Evolutionary conservation across 2,888 invertebrate genomes (phyloP).

Genomic region (Pemphredon lugubris): DNA sequence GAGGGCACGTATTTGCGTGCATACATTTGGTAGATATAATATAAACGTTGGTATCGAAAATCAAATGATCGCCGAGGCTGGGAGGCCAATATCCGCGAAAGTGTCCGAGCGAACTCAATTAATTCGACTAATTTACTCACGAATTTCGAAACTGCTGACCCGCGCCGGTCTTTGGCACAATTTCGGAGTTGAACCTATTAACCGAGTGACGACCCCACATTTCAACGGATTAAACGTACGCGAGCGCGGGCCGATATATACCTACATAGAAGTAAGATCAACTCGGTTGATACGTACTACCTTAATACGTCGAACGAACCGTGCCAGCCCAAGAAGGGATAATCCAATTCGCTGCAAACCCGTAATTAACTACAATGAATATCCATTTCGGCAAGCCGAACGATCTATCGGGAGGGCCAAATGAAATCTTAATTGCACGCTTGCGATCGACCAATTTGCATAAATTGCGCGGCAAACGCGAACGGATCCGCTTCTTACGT

Average conservation of each 20-base stretch:
- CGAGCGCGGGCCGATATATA: conserved; percentile 22
- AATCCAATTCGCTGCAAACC: conserved; percentile 56
- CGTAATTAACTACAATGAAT: conserved; percentile 72
- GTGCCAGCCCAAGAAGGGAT: conserved; percentile 27
- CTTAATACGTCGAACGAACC: conserved; percentile 5
- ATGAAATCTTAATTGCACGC: conserved; percentile 75
- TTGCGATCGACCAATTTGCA: conserved; percentile 64
- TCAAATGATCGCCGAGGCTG: too few species aligned
- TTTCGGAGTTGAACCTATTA: conserved; percentile 25
- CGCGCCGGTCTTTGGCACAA: conserved; percentile 24
- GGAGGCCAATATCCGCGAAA: too few species aligned
- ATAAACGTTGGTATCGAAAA: too few species aligned
- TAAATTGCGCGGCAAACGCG: conserved; percentile 62
- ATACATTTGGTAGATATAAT: too few species aligned
- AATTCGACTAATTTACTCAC: conserved; percentile 31
- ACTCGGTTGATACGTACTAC: conserved; percentile 35
- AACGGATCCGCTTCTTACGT: conserved; percentile 35
- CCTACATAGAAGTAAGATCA: conserved; percentile 49
- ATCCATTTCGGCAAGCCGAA: conserved; percentile 59
- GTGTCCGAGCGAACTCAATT: conserved; percentile 30
- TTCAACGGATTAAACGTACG: conserved; percentile 45
- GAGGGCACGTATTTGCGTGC: too few species aligned
- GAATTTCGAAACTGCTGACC: conserved; percentile 30
- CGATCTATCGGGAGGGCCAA: conserved; percentile 65
- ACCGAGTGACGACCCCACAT: conserved; percentile 27